Conservation (phyloP, 2,888 invertebrate species). For the Tetanocera ferruginea region DNA sequence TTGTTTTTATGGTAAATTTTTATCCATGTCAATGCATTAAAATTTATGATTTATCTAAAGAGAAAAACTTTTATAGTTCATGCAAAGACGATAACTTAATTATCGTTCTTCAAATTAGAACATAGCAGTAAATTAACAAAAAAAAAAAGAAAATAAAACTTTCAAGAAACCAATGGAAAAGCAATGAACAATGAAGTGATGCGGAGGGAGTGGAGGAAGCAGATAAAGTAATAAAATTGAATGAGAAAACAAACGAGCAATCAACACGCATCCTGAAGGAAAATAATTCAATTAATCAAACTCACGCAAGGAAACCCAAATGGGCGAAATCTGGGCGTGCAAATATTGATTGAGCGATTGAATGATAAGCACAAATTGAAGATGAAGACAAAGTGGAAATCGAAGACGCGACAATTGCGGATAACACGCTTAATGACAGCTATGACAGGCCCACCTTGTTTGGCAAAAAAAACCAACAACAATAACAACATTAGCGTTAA, state of each 20-base stretch:
- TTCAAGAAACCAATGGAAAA: not conserved
- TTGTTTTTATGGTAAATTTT: no score
- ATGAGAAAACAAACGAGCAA: slow-evolving; percentile 50
- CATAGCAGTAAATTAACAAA: not conserved
- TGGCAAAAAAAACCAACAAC: not conserved
- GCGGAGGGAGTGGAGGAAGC: not conserved
- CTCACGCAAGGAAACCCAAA: not conserved
- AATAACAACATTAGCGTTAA: no score
- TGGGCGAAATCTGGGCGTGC: slow-evolving; percentile 12
- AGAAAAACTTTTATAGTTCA: no score
- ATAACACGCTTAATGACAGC: not conserved
- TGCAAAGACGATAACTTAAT: no score
- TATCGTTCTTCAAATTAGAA: not conserved
- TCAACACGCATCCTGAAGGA: slow-evolving; percentile 47
- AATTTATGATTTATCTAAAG: no score
- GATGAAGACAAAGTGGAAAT: not conserved
- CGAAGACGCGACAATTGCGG: slow-evolving; percentile 5
- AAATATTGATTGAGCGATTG: slow-evolving; percentile 10
- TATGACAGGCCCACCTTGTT: not conserved
- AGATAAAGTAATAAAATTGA: slow-evolving; percentile 42
- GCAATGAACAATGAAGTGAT: no score
- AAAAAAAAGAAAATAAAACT: not conserved
- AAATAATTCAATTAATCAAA: slow-evolving; percentile 32
- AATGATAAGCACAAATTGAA: not conserved
- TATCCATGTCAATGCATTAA: no score